Evolutionary conservation across 2,888 invertebrate genomes (phyloP).

Genomic region (Megalurothrips usitatus): DNA sequence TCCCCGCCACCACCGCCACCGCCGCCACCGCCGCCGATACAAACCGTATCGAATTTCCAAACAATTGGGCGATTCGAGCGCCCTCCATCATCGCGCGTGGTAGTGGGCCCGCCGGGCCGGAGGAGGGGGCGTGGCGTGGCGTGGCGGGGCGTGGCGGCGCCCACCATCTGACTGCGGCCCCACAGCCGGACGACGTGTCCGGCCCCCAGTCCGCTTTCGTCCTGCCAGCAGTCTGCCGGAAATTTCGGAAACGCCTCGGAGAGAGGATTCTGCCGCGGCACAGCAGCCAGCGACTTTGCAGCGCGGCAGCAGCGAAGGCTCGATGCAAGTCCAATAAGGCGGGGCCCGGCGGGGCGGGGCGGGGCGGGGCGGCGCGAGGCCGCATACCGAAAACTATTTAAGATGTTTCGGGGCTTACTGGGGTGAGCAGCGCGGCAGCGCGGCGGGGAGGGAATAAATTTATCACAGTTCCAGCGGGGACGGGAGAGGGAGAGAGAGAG

Average conservation of each 20-base stretch:
- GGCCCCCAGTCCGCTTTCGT: too few species aligned
- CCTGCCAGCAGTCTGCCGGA: too few species aligned
- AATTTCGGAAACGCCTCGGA: too few species aligned
- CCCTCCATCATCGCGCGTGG: not conserved
- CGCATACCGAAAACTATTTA: conserved; percentile 7
- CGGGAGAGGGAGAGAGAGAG: not conserved
- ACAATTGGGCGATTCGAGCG: conserved; percentile 17
- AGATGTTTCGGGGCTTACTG: conserved; percentile 15
- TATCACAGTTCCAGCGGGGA: not conserved
- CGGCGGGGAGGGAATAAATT: not conserved
- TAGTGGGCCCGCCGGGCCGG: not conserved
- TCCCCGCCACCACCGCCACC: not conserved
- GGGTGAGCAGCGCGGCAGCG: not conserved
- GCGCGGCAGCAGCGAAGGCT: too few species aligned
- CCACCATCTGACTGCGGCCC: too few species aligned
- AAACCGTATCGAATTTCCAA: conserved; percentile 25
- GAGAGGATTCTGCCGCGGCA: too few species aligned
- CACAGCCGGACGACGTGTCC: too few species aligned
- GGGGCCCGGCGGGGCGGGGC: not conserved
- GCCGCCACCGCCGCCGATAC: not conserved
- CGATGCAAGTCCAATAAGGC: too few species aligned
- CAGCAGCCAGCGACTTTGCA: too few species aligned
- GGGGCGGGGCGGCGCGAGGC: not conserved
- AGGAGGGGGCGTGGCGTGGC: not conserved
- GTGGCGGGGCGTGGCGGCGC: too few species aligned